Base-by-base conservation (phyloP, 1,140 invertebrate species). In the Euwallacea similis region DNA sequence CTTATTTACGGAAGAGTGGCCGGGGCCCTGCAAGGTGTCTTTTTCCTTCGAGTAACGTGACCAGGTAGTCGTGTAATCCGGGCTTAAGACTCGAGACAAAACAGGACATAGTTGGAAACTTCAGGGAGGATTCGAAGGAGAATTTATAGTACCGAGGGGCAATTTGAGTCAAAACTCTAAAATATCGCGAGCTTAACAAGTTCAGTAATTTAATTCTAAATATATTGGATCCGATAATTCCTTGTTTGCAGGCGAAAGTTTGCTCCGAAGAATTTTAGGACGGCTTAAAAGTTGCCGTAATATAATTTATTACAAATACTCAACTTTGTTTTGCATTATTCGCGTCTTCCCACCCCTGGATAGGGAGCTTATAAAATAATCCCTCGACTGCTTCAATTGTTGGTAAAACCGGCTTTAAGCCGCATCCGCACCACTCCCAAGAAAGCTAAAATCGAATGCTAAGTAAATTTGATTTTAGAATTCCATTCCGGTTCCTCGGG, bases 151-250 rank as follows among this genome's bases (percentile, higher is more conserved):
- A 60, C 42, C n/a, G 42, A n/a, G 11, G 13, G 16, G 44, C 66
- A 68, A 60, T 68, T 68, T 68, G 43, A 60, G 66, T 68, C 66
- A 68, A 50, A 68, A 68, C 43, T 59, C 60, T 46, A 68, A 68
- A 68, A 59, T 68, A 68, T 68, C 42, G 54, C 56, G 41, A 68
- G 66, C 66, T 68, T 68, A 68, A 68, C 66, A 60, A 68, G 55
- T 60, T 68, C 33, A 55, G 55, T 68, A 60, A 68, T 68, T 68
- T 68, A 41, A 68, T 60, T 68, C 58, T 46, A 68, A 68, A 68
- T 68, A 68, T 60, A 68, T 47, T 56, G 47, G 55, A 68, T 15
- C 42, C 42, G 56, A 60, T 68, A 68, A 68, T 68, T 44, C 56
- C 56, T 13, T 50, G 42, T 50, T 33, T 59, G 44, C 16, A 60